Evolutionary conservation across 2,797 vertebrate genomes (phyloP), one percentile per base, ranked within the genome.

Genomic region (Smutsia gigantea): DNA sequence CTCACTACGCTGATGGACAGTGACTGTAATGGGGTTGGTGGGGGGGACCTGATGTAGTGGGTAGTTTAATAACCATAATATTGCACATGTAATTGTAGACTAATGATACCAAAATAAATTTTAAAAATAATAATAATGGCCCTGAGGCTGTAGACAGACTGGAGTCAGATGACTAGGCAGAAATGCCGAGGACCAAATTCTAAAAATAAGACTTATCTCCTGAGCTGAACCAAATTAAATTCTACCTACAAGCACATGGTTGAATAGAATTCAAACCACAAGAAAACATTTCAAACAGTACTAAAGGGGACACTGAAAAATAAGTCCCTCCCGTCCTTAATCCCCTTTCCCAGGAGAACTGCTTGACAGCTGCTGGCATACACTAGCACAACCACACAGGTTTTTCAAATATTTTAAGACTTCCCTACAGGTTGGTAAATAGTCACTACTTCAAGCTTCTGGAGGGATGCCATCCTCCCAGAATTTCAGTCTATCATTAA

Each of bases 201-300:
- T 93, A 61, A 93, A 81, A 87, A 42, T 66, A 64, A 69, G 29
- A 69, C n/a, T 71, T 53, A 77, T 57, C 37, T 23, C 34, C 69
- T 55, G 61, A 90, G 37, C 71, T 61, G 14, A 92, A 94, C 59
- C 87, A 87, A 78, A 97, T 83, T 63, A 74, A 95, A 94, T 90
- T 87, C 69, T 68, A 46, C 21, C 51, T 72, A 79, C 7, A 29
- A 63, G 66, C 15, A 77, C 25, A 17, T 29, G 10, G 39, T 29
- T 78, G 53, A 79, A 49, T 21, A 53, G 68, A 81, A 93, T 71
- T 64, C 57, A 87, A 78, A 39, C 42, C 46, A 69, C 23, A 82
- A 74, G 46, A 39, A 92, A 53, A 51, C 37, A n/a, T 29, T 74
- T 77, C n/a, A 11, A 46, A 83, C 3, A 21, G 23, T 23, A 77